phyloP scores from a whole-genome alignment of 2,797 vertebrate genomes.

The Lindbergichthys nudifrons region DNA sequence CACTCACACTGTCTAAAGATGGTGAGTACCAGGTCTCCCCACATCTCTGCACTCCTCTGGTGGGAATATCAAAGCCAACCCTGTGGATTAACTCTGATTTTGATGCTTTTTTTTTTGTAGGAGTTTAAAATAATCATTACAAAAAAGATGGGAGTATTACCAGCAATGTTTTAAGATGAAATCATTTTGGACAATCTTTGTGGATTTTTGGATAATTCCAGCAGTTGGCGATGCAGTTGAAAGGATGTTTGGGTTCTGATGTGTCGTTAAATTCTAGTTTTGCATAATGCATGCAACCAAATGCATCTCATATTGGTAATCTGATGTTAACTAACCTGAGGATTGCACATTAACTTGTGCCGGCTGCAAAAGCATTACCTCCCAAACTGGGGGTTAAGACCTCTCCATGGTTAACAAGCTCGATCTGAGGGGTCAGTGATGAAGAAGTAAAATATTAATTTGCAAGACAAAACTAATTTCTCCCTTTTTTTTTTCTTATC shows the following conservation, averaged over 20 bases:
- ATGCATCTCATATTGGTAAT: slow-evolving; percentile 2
- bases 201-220: slow-evolving; percentile 24
- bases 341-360: not conserved
- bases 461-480: not conserved
- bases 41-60: slow-evolving; percentile 50
- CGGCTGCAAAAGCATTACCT: not conserved
- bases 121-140: slow-evolving; percentile 24
- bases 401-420: not conserved
- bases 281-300: not conserved
- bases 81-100: slow-evolving; percentile 60
- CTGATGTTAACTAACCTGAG: not conserved
- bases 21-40: slow-evolving; percentile 81
- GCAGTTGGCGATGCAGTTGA: slow-evolving; percentile 37
- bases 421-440: not conserved
- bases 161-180: slow-evolving; percentile 23
- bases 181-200: slow-evolving; percentile 15
- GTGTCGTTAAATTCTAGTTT: not conserved
- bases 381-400: not conserved
- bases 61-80: slow-evolving; percentile 43
- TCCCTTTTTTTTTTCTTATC: not conserved
- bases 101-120: slow-evolving; percentile 1
- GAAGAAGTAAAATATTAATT: not conserved
- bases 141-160: not conserved
- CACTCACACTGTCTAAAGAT: slow-evolving; percentile 82
- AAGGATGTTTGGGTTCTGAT: slow-evolving; percentile 13